Evolutionary conservation across 2,113 vertebrate genomes (phyloP), one percentile per base, ranked within the genome.

Genomic region (Chascanopsetta lugubris): DNA sequence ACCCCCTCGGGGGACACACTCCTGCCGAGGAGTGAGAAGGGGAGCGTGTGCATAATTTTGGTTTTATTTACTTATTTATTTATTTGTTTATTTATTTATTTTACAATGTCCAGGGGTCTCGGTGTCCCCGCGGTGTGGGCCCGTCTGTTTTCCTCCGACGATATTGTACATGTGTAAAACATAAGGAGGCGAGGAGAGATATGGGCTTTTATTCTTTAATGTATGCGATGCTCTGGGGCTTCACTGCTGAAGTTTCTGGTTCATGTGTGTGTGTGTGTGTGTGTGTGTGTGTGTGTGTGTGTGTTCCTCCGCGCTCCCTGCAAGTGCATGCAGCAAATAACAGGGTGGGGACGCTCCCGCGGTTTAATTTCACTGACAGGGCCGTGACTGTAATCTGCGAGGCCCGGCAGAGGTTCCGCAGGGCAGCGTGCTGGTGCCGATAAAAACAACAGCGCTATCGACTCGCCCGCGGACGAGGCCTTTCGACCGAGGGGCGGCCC

Each of bases 81-180:
- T n/a, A n/a, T n/a, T n/a, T n/a, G n/a, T n/a, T n/a, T n/a, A n/a
- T n/a, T n/a, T n/a, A n/a, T n/a, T n/a, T n/a, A n/a, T n/a, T 84
- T 80, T 68, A 63, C 72, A 62, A 61, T 68, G 84, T 88, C 82
- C 72, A 76, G 69, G 58, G 80, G 77, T 82, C 69, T 79, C 58
- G 45, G 20, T 67, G 77, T 88, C 84, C 84, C 85, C 8, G 8
- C 13, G 80, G 82, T 78, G 75, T 75, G 77, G n/a, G 79, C 77
- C 83, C 86, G 82, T 87, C 80, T 83, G 83, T 82, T 86, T 85
- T 85, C 64, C 86, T 82, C 69, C 59, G 63, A 75, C 73, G 83
- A 79, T 86, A 26, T 70, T 25, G 48, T 83, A 87, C 85, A 87
- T 78, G 76, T 85, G 83, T 80, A 83, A 76, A 75, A 77, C 77